Conservation (phyloP, 1,140 invertebrate species). For the Frieseomelitta varia region DNA sequence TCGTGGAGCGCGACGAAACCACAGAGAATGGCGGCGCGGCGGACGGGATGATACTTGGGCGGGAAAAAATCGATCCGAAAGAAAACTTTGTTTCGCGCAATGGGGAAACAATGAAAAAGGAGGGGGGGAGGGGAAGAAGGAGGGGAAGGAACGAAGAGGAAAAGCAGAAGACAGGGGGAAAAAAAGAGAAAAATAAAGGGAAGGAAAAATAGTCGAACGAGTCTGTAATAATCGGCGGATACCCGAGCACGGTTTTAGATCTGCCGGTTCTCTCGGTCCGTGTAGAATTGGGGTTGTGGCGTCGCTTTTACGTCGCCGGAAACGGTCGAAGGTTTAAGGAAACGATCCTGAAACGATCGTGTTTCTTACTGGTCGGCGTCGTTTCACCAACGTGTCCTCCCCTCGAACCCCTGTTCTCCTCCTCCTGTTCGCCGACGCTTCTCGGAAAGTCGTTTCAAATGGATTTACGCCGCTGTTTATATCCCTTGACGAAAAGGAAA, state of each 20-base stretch:
- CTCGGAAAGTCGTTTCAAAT: constrained; percentile 1
- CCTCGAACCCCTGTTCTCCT: too few species aligned
- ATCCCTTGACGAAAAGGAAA: not conserved
- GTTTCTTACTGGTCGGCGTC: constrained; percentile 10
- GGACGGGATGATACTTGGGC: not conserved
- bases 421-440: not conserved
- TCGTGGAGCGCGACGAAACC: constrained; percentile 17
- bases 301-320: constrained; percentile 21
- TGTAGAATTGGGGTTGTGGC: too few species aligned
- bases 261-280: constrained; percentile 37
- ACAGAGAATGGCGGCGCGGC: not conserved
- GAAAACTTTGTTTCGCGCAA: constrained; percentile 4
- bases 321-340: constrained; percentile 42
- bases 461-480: not conserved
- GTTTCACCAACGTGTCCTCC: not conserved
- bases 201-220: not conserved
- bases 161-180: too few species aligned
- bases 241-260: constrained; percentile 52
- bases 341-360: not conserved
- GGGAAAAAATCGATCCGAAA: not conserved
- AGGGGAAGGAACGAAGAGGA: not conserved
- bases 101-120: not conserved
- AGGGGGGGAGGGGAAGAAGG: not conserved
- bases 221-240: constrained; percentile 58
- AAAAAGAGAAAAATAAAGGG: too few species aligned